Base-by-base conservation (phyloP, 2,888 invertebrate genomes). In the Drosophila aldrichi region DNA sequence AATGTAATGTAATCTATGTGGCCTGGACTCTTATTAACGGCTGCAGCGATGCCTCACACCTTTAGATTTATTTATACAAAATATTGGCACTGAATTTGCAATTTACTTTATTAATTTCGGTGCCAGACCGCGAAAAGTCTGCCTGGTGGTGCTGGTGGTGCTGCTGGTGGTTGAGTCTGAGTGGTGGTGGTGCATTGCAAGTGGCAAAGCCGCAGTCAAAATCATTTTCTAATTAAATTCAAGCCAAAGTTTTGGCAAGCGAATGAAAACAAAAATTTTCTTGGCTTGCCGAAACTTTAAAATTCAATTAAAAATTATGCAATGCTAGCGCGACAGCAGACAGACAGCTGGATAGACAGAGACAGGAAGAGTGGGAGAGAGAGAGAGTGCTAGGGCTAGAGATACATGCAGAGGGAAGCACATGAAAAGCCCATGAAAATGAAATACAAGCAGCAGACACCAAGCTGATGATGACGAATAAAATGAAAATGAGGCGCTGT, bases 291-390 rank as follows among this genome's bases (percentile, higher is more conserved):
- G 72, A 88, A 86, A 90, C 90, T 87, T 90, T 88, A 87, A 87
- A 86, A 87, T 87, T 87, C 90, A 87, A 87, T 87, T 87, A 87
- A 87, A 90, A 87, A 87, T 87, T 88, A 87, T 89, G 90, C 86
- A 81, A 76, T 70, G 77, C 72, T 52, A 74, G 46, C 57, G 66
- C 60, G 74, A 66, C 74, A 64, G 58, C 74, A 64, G 48, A 29
- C 57, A 44, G 67, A 51, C 44, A 70, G 67, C 58, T 12, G 34
- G 34, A 38, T 38, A 18, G 16, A 44, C 58, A 54, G 48, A 38
- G 41, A 56, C 25, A 52, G 61, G 38, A 34, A 38, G 20, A 22
- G 46, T 12, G 12, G 34, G 57, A 41, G 49, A 14, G 63, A 25
- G 57, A n/a, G 12, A 34, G 57, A 38, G 49, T 14, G 58, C 12